Base-by-base conservation (phyloP, 2,888 invertebrate species). In the Melipona beecheii region DNA sequence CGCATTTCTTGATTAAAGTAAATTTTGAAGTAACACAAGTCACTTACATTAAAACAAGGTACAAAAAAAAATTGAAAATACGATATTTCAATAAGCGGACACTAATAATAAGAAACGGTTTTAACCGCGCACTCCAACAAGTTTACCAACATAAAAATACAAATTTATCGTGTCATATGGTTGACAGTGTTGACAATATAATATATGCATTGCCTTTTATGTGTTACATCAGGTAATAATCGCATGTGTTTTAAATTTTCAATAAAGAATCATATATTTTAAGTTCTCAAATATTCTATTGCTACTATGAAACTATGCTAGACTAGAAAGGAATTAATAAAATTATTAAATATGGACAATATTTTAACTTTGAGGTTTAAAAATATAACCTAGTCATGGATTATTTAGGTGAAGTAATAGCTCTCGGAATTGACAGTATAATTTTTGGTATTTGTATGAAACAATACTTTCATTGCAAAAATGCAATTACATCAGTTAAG, bases 381-480 rank as follows among this genome's bases (percentile, higher is more conserved):
- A 87, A 90, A 87, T 80, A 78, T 92, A 92, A 92, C 91, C 87
- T 91, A 87, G 93, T 89, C 87, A 97, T 97, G 97, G 97, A 98
- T 93, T 97, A 97, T 94, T 93, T 97, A 83, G 97, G 97, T 50
- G 97, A 98, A 95, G 95, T 96, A 69, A 95, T 98, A 86, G 96
- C 97, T 36, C 95, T 98, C 72, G 97, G 97, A 52, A 95, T 98
- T 75, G 97, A 98, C 93, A 95, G 97, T 43, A 93, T 98, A 52
- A 96, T 98, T 90, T 95, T 98, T 84, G 97, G 96, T 0, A 95
- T 97, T 80, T 97, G 97, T 93, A 95, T 97, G 58, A 97, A 96
- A 92, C 97, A 97, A 94, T 97, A 97, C 94, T 96, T 96, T 91
- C 96, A 96, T 94, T 97, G 96, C 95, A 97, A 97, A 95, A 96